Percentiles rank a stretch among this genome's conserved stretches.
Evolutionary conservation across 2,797 vertebrate genomes (phyloP).

Genomic region (Cynodonichthys magdalenae): DNA sequence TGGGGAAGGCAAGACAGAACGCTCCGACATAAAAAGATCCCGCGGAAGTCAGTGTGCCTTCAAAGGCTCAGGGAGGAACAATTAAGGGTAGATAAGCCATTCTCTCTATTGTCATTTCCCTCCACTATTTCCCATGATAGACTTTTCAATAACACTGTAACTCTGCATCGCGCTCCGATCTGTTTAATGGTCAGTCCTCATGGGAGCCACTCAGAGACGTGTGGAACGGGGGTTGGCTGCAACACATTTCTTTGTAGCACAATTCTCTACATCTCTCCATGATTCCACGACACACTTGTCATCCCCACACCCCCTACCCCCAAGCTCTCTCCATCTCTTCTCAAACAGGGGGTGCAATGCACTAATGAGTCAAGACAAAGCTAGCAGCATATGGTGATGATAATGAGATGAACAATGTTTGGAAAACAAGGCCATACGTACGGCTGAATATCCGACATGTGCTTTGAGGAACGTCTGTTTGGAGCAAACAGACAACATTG

Average conservation of each 20-base stretch:
- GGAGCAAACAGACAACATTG: slow-evolving; percentile 33
- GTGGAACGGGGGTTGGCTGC: slow-evolving; percentile 22
- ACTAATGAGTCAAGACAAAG: slow-evolving; percentile 72
- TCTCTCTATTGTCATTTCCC: slow-evolving; percentile 50
- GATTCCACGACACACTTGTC: slow-evolving; percentile 20
- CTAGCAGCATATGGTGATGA: slow-evolving; percentile 76
- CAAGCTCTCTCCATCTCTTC: slow-evolving; percentile 30
- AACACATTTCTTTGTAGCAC: slow-evolving; percentile 18
- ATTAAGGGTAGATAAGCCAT: slow-evolving; percentile 68
- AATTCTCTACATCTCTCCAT: slow-evolving; percentile 36
- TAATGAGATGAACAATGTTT: slow-evolving; percentile 79
- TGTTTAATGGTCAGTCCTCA: slow-evolving; percentile 61
- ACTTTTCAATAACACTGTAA: slow-evolving; percentile 55
- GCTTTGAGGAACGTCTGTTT: slow-evolving; percentile 2
- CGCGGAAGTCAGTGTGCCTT: slow-evolving; percentile 56
- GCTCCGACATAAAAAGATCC: slow-evolving; percentile 45
- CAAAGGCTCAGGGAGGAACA: slow-evolving; percentile 65
- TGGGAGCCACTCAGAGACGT: slow-evolving; percentile 39
- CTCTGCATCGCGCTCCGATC: slow-evolving; percentile 43
- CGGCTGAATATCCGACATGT: slow-evolving; percentile 49
- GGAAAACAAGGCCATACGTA: slow-evolving; percentile 67
- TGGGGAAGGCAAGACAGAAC: slow-evolving; percentile 55
- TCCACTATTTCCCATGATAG: slow-evolving; percentile 57
- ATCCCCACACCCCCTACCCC: not conserved
- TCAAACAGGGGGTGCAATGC: slow-evolving; percentile 57